phyloP scores from a whole-genome alignment of 2,797 vertebrate species.

The Karalla daura region DNA sequence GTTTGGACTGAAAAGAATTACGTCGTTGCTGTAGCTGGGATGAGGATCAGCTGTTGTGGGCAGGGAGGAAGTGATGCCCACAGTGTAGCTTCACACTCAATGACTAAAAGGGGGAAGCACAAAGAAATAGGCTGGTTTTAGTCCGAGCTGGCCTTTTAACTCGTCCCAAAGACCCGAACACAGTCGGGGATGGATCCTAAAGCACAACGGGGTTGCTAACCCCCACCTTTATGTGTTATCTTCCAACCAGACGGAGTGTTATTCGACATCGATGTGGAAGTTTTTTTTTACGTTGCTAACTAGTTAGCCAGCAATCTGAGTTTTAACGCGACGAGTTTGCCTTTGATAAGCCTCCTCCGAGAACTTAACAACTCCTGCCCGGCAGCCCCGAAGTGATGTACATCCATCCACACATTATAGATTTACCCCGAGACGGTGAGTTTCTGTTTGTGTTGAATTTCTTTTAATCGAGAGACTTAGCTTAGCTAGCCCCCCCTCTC shows the following conservation, averaged over 20 bases:
- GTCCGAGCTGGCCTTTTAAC: slow-evolving; percentile 47
- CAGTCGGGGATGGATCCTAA: background rate
- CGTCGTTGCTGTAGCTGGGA: slow-evolving; percentile 1
- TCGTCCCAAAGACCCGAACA: slow-evolving; percentile 18
- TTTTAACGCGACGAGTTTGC: slow-evolving; percentile 77
- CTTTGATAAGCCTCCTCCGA: slow-evolving; percentile 14
- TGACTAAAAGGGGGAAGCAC: slow-evolving; percentile 82
- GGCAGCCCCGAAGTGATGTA: slow-evolving; percentile 50
- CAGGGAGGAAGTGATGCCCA: slow-evolving; percentile 85
- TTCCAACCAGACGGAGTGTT: background rate
- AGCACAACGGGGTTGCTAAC: background rate
- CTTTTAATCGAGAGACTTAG: slow-evolving; percentile 56
- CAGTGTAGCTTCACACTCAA: slow-evolving; percentile 79
- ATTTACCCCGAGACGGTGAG: slow-evolving; percentile 55
- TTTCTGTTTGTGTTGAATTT: slow-evolving; percentile 17
- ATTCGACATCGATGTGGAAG: slow-evolving; percentile 59
- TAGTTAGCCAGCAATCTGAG: slow-evolving; percentile 68
- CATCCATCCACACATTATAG: background rate
- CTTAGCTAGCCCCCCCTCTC: no score
- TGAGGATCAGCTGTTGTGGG: slow-evolving; percentile 75
- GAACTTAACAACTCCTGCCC: slow-evolving; percentile 47
- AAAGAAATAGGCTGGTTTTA: slow-evolving; percentile 76
- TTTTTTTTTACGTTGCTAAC: slow-evolving; percentile 69
- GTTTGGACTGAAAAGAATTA: no score
- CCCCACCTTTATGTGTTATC: background rate